Conservation (phyloP, 2,888 invertebrate species). For the Leucania comma region DNA sequence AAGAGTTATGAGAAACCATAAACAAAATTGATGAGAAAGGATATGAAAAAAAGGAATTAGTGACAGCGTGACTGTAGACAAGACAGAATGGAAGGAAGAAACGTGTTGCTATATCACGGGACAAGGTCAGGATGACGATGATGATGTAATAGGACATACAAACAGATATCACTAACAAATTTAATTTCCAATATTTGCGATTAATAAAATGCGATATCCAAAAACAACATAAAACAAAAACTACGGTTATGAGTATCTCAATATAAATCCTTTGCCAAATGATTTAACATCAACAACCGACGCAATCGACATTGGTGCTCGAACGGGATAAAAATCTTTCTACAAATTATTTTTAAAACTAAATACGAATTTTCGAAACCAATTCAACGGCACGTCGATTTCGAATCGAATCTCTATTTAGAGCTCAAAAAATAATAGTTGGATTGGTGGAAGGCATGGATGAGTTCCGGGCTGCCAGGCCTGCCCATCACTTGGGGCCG, state of each 20-base stretch:
- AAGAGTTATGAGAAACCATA: no score
- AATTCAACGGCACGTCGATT: conserved; percentile 53
- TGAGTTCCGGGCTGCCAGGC: conserved; percentile 50
- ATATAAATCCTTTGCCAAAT: conserved; percentile 7
- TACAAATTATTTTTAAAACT: conserved; percentile 15
- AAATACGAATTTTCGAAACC: conserved; percentile 35
- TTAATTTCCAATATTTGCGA: conserved; percentile 1
- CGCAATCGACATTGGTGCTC: background rate
- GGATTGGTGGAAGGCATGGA: conserved; percentile 47
- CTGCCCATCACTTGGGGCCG: conserved; percentile 70
- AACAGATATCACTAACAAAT: background rate
- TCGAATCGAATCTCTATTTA: conserved; percentile 49
- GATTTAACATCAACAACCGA: conserved; percentile 1
- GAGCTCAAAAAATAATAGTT: conserved; percentile 61
- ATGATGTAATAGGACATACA: background rate
- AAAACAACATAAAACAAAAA: background rate
- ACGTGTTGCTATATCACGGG: no score
- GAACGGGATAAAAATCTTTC: conserved; percentile 6
- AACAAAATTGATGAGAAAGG: no score
- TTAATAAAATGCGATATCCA: background rate
- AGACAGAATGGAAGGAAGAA: no score
- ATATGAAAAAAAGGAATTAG: no score
- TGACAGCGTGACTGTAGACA: no score
- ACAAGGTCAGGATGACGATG: no score
- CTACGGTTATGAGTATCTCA: background rate